Conservation (phyloP, 1,140 invertebrate species). For the Asbolus verrucosus region DNA sequence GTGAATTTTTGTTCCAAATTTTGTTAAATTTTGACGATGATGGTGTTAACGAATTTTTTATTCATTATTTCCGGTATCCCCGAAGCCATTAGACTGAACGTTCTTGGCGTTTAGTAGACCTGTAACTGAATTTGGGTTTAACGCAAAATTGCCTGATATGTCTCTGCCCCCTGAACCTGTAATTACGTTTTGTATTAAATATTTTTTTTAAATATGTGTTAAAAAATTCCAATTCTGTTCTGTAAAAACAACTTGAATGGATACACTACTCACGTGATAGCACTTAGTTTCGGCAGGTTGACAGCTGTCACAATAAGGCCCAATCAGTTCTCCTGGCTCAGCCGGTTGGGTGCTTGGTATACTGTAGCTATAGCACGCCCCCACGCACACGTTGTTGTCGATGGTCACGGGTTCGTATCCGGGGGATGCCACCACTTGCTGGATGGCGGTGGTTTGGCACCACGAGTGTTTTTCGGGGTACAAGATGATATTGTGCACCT, state of each 20-base stretch:
- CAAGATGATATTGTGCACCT: slow-evolving; percentile 78
- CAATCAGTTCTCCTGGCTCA: slow-evolving; percentile 74
- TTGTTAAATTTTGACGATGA: too few species aligned
- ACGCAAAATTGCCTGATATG: too few species aligned
- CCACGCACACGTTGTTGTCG: slow-evolving; percentile 78
- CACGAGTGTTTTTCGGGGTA: slow-evolving; percentile 78
- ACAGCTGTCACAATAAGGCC: slow-evolving; percentile 78
- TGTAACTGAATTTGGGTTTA: too few species aligned
- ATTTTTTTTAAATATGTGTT: too few species aligned
- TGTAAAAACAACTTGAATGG: background rate
- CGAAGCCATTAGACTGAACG: too few species aligned
- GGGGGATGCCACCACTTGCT: slow-evolving; percentile 73
- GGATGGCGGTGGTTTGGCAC: slow-evolving; percentile 76
- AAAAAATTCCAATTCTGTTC: too few species aligned
- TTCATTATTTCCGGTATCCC: too few species aligned
- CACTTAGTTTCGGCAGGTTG: slow-evolving; percentile 73
- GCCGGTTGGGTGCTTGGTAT: slow-evolving; percentile 75
- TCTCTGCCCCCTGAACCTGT: too few species aligned
- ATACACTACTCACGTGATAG: slow-evolving; percentile 69
- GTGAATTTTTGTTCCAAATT: too few species aligned
- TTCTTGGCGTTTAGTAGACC: too few species aligned
- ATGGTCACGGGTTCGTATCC: slow-evolving; percentile 73
- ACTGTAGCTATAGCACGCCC: slow-evolving; percentile 77
- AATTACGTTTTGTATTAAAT: too few species aligned
- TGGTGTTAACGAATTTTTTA: too few species aligned